phyloP scores from a whole-genome alignment of 1,140 invertebrate genomes.

The Ganaspis sp. region DNA sequence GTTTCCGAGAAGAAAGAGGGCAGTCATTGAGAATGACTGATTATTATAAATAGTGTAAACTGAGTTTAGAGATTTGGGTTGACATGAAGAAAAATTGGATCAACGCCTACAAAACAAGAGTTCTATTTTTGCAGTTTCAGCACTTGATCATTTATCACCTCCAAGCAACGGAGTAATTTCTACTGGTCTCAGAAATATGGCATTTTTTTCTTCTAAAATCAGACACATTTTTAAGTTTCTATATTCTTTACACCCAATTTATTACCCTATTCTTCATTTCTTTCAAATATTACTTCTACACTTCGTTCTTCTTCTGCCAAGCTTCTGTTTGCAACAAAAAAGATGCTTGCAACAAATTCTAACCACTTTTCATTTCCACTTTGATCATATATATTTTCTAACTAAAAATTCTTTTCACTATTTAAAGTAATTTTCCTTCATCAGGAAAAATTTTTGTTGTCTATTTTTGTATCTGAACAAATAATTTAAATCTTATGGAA shows the following conservation, averaged over 20 bases:
- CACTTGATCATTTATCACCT: not conserved
- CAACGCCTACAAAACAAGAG: not conserved
- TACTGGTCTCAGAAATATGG: not conserved
- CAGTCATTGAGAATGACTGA: not conserved
- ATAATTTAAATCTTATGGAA: too few species aligned
- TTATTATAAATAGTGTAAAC: not conserved
- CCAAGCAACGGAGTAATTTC: not conserved
- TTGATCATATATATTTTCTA: too few species aligned
- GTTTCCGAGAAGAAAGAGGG: not conserved
- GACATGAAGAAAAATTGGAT: not conserved
- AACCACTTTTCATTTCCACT: too few species aligned
- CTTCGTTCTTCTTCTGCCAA: too few species aligned
- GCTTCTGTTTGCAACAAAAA: too few species aligned
- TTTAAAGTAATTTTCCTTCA: too few species aligned
- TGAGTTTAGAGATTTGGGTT: not conserved
- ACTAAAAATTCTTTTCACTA: too few species aligned
- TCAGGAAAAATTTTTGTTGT: too few species aligned
- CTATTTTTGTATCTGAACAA: too few species aligned
- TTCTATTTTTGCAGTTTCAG: not conserved
- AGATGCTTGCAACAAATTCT: too few species aligned
- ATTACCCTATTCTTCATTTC: not conserved
- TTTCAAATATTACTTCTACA: too few species aligned
- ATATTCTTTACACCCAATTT: not conserved
- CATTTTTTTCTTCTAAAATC: not conserved
- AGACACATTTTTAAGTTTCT: not conserved